These are phyloP conservation scores for Rhopalosiphum maidis DNA, from an alignment of 1,140 invertebrate genomes.

Conservation along the genomic window DNA sequence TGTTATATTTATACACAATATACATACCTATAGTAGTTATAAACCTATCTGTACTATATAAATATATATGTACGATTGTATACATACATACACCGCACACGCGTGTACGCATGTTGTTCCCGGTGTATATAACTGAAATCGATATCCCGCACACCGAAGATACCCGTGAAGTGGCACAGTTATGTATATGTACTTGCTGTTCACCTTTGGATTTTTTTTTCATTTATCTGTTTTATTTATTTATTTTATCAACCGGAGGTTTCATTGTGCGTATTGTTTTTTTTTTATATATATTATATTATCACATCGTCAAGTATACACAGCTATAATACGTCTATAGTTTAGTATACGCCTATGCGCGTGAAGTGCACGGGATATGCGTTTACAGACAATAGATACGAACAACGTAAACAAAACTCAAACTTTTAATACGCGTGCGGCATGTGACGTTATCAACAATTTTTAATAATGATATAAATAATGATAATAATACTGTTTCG, in stretches of 20 bases:
- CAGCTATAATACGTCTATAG: too few species aligned
- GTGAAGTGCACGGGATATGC: neutral
- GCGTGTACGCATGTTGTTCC: neutral
- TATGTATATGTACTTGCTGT: neutral
- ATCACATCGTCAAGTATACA: neutral
- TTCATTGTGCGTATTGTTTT: neutral
- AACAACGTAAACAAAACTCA: neutral
- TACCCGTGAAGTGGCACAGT: constrained; percentile 39
- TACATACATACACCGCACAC: neutral
- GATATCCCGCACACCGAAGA: constrained; percentile 28
- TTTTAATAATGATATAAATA: too few species aligned
- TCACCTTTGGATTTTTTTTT: neutral
- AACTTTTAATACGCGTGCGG: neutral
- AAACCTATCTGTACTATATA: neutral
- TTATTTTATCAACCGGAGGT: neutral
- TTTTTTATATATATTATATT: neutral
- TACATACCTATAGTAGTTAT: too few species aligned
- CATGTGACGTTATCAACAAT: too few species aligned
- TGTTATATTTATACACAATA: too few species aligned
- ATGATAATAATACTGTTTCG: too few species aligned
- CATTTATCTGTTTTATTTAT: constrained; percentile 14
- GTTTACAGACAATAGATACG: neutral
- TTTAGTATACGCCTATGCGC: too few species aligned
- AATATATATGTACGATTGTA: too few species aligned
- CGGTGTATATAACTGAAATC: neutral